Evolutionary conservation across 2,888 invertebrate species (phyloP).

Genomic region (Tenthredo amoena): DNA sequence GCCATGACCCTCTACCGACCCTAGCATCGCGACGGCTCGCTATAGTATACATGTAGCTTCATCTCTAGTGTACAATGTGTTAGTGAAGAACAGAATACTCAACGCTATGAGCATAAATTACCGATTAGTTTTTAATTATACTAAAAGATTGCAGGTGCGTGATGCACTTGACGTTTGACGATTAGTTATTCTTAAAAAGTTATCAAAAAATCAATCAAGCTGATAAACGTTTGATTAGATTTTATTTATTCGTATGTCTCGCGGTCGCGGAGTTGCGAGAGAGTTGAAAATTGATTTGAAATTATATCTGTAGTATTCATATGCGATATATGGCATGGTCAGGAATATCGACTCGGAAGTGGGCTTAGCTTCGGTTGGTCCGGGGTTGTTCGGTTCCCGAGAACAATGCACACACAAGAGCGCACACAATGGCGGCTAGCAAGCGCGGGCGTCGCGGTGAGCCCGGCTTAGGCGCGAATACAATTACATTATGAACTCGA

Average conservation of each 20-base stretch:
- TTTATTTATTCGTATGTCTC: no score
- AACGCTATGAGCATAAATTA: background rate
- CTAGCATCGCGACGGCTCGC: conserved; percentile 7
- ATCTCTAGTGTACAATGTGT: background rate
- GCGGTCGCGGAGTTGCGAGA: background rate
- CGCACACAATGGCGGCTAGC: conserved; percentile 68
- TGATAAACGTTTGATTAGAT: background rate
- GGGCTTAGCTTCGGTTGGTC: conserved; percentile 43
- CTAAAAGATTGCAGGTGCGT: background rate
- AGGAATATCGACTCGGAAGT: conserved; percentile 49
- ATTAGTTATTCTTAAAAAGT: background rate
- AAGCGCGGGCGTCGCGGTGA: conserved; percentile 68
- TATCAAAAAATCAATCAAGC: background rate
- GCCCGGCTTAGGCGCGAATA: conserved; percentile 77
- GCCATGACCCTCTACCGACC: conserved; percentile 22
- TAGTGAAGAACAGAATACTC: background rate
- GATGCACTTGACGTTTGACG: background rate
- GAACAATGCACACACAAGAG: conserved; percentile 70
- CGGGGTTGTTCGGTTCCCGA: conserved; percentile 50
- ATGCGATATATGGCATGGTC: conserved; percentile 1
- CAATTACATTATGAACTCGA: conserved; percentile 78
- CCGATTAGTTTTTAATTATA: background rate
- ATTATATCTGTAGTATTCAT: background rate
- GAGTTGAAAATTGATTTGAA: conserved; percentile 28
- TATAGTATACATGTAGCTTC: background rate